Conservation (phyloP, 1,140 invertebrate species). For the Neuroterus valhalla region DNA sequence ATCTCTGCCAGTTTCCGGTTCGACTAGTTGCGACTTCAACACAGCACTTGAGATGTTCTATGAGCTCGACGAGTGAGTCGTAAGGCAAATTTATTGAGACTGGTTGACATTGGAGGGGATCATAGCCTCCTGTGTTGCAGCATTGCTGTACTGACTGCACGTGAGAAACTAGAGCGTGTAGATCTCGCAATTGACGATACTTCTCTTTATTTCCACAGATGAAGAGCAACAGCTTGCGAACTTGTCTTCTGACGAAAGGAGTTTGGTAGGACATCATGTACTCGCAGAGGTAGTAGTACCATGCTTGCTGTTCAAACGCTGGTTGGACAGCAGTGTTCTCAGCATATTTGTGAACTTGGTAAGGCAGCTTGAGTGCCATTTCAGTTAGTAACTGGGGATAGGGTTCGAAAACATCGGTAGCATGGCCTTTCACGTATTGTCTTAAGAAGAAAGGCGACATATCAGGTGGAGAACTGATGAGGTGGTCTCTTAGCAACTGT, state of each 20-base stretch:
- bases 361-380: constrained; percentile 94
- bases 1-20: constrained; percentile 97
- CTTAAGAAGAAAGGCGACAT: constrained; percentile 97
- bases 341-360: constrained; percentile 90
- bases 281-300: constrained; percentile 92
- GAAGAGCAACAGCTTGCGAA: constrained; percentile 92
- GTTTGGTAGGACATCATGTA: constrained; percentile 96
- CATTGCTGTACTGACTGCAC: constrained; percentile 79
- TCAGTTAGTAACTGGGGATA: constrained; percentile 96
- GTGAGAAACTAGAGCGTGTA: constrained; percentile 91
- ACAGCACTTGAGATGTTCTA: constrained; percentile 96
- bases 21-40: constrained; percentile 93
- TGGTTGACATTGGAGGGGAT: constrained; percentile 72
- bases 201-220: constrained; percentile 97
- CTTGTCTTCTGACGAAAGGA: constrained; percentile 85
- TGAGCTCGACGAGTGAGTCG: constrained; percentile 92
- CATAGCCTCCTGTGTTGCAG: constrained; percentile 78
- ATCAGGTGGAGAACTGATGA: constrained; percentile 88
- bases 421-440: constrained; percentile 93
- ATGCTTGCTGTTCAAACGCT: constrained; percentile 78
- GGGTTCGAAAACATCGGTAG: constrained; percentile 93
- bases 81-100: constrained; percentile 82
- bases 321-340: constrained; percentile 76
- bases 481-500: constrained; percentile 86
- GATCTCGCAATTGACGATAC: constrained; percentile 93